Conservation (phyloP, 2,797 vertebrate genomes). For the Betta splendens region DNA sequence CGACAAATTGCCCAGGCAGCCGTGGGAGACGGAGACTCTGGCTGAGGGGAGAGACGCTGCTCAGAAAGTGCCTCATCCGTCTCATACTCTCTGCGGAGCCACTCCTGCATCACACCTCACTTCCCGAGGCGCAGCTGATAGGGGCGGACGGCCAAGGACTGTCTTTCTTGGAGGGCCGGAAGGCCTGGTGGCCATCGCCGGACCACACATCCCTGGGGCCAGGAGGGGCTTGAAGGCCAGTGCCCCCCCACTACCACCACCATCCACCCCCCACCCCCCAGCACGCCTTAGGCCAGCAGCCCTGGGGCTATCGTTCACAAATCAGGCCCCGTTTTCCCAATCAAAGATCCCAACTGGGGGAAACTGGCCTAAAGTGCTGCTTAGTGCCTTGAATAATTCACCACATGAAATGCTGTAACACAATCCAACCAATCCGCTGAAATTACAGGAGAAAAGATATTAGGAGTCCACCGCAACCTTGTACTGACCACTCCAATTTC, state of each 20-base stretch:
- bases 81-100: conserved; percentile 68
- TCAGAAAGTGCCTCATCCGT: conserved; percentile 60
- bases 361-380: conserved; percentile 77
- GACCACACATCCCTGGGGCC: conserved; percentile 65
- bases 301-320: conserved; percentile 82
- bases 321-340: conserved; percentile 80
- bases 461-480: conserved; percentile 34
- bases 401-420: conserved; percentile 69
- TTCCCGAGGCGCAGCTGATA: conserved; percentile 50
- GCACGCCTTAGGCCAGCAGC: conserved; percentile 78
- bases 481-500: conserved; percentile 56
- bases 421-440: conserved; percentile 56
- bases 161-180: conserved; percentile 61
- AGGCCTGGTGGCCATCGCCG: conserved; percentile 64
- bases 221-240: conserved; percentile 67
- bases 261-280: no score
- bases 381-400: conserved; percentile 85
- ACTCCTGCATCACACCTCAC: conserved; percentile 51
- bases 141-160: conserved; percentile 51
- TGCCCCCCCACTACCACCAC: no score
- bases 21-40: conserved; percentile 75
- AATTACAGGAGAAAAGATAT: conserved; percentile 38
- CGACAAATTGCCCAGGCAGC: conserved; percentile 83
- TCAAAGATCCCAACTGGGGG: conserved; percentile 79
- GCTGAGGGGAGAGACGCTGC: conserved; percentile 61